Conservation (phyloP, 2,888 invertebrate species). For the Neria commutata region DNA sequence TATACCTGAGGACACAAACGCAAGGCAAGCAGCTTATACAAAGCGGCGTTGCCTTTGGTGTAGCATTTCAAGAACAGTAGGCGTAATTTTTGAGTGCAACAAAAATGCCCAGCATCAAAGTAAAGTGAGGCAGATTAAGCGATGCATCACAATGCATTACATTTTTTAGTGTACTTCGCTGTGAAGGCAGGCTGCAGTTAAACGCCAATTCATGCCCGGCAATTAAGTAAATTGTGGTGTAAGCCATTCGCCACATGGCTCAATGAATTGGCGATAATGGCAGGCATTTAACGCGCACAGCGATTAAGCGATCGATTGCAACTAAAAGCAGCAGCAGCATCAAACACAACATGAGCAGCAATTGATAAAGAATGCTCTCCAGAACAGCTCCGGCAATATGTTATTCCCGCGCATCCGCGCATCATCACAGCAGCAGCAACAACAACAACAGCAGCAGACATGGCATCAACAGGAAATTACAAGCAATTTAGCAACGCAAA, state of each 20-base stretch:
- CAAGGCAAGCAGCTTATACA: background rate
- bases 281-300: conserved; percentile 24
- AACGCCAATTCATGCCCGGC: conserved; percentile 18
- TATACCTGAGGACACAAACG: background rate
- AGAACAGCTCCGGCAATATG: background rate
- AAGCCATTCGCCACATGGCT: conserved; percentile 24
- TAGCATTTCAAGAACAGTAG: background rate
- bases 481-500: too few relatives aligned
- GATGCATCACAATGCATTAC: too few relatives aligned
- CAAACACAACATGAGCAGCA: background rate
- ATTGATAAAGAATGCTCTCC: background rate
- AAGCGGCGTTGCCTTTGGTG: background rate
- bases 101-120: too few relatives aligned
- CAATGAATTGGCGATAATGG: conserved; percentile 29
- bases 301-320: too few relatives aligned
- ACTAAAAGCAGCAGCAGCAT: conserved; percentile 9
- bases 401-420: background rate
- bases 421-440: background rate
- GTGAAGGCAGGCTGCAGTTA: background rate
- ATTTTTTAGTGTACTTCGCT: background rate
- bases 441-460: background rate
- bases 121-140: too few relatives aligned
- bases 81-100: background rate
- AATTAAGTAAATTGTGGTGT: conserved; percentile 25
- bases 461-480: conserved; percentile 7